Evolutionary conservation across 2,113 vertebrate species (phyloP), one percentile per base, ranked within the genome.

Genomic region (Rana temporaria): DNA sequence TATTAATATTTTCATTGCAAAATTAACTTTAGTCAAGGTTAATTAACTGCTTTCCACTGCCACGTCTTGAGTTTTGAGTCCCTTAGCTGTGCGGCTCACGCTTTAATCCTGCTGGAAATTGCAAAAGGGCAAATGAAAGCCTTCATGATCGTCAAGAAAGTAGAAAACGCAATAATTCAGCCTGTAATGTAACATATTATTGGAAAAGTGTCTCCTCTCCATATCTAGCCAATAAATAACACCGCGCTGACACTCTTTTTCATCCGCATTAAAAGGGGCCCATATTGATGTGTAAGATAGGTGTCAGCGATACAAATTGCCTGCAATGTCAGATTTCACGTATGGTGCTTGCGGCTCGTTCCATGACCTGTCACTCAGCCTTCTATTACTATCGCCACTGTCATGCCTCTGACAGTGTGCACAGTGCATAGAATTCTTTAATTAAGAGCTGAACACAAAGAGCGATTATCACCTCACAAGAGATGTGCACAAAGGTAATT

Each of bases 21-120:
- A 81, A 87, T 26, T 57, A 68, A 85, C 84, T 87, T 87, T 19
- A 84, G 42, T 86, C 81, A 87, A 88, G 60, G 52, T 86, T 85
- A 87, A 89, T 68, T 84, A 81, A 84, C 34, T 82, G 75, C 42
- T 62, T 85, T 86, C 30, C 70, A 71, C 53, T 77, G 20, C 6
- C 32, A 26, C 1, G 8, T 69, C 86, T 64, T 48, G 63, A 52
- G 26, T n/a, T 64, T 81, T 26, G 42, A 60, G 30, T 22, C 26
- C 79, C 85, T 73, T 24, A 67, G 0, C 79, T 56, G 78, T 26
- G 81, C 14, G 70, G 82, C 56, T 75, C 15, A 48, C 4, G 60
- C 70, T 87, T 86, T 85, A 88, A 87, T 88, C 48, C 84, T 87
- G 69, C 52, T 62, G 72, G 60, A 89, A 81, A 84, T 77, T 79